Conservation (phyloP, 1,140 invertebrate genomes). For the Diorhabda sublineata region DNA sequence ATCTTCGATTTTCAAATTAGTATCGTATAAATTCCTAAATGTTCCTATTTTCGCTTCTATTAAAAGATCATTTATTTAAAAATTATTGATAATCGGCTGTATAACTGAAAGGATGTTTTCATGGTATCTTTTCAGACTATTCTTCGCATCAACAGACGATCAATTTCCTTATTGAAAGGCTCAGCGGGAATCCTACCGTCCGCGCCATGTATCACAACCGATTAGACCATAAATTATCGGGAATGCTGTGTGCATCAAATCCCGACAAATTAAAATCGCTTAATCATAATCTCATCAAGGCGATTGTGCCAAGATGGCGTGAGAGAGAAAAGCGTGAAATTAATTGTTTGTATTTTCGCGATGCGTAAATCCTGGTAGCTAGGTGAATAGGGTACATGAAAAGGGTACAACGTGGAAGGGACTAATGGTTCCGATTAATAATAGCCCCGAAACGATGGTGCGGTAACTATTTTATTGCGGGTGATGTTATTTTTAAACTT, state of each 20-base stretch:
- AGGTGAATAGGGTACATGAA: not conserved
- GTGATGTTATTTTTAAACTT: no score
- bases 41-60: no score
- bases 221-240: conserved; percentile 1
- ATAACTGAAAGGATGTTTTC: no score
- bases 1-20: no score
- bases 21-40: no score
- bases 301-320: not conserved
- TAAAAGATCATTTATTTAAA: no score
- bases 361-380: not conserved
- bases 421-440: not conserved
- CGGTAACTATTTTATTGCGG: not conserved
- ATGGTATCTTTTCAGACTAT: no score
- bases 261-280: not conserved
- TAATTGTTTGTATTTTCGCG: not conserved
- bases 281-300: not conserved
- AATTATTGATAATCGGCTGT: no score
- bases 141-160: not conserved
- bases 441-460: not conserved
- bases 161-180: not conserved
- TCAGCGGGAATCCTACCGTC: not conserved
- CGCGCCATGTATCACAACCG: not conserved
- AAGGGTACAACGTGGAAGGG: not conserved
- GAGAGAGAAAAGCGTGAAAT: not conserved
- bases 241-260: not conserved